Evolutionary conservation across 2,888 invertebrate species (phyloP).

Genomic region (Escarpia spicata): DNA sequence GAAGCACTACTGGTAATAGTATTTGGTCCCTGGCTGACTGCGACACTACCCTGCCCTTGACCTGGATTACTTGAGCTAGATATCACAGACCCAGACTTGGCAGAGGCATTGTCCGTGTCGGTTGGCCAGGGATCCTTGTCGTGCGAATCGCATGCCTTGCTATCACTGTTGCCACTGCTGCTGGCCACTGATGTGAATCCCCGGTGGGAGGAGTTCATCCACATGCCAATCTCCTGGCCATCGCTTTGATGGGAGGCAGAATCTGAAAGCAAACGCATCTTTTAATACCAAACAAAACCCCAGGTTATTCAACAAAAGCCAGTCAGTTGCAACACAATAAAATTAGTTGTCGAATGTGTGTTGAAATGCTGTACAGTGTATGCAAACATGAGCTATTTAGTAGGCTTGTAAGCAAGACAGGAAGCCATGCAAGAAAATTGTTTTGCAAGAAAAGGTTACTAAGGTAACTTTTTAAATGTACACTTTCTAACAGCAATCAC

Average conservation of each 20-base stretch:
- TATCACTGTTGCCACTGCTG: not conserved
- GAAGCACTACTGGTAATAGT: slow-evolving; percentile 16
- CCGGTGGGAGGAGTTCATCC: not conserved
- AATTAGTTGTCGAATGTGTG: not conserved
- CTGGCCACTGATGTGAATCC: not conserved
- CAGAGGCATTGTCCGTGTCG: slow-evolving; percentile 19
- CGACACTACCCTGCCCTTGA: not conserved
- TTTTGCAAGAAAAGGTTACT: not conserved
- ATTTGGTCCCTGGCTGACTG: not conserved
- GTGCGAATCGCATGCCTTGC: slow-evolving; percentile 14
- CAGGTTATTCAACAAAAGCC: not conserved
- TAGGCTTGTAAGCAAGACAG: not conserved
- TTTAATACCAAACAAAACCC: not conserved
- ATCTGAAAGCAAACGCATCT: not conserved
- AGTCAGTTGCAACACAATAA: not conserved
- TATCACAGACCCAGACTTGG: slow-evolving; percentile 19
- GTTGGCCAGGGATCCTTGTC: slow-evolving; percentile 19
- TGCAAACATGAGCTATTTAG: not conserved
- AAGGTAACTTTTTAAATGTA: not conserved
- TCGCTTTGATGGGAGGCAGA: slow-evolving; percentile 16
- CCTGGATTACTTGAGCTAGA: slow-evolving; percentile 16
- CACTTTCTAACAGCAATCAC: not conserved
- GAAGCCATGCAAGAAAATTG: not conserved
- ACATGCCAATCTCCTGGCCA: slow-evolving; percentile 9
- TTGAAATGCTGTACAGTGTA: not conserved